phyloP scores from a whole-genome alignment of 2,113 vertebrate genomes.

The Corythornis cristatus region DNA sequence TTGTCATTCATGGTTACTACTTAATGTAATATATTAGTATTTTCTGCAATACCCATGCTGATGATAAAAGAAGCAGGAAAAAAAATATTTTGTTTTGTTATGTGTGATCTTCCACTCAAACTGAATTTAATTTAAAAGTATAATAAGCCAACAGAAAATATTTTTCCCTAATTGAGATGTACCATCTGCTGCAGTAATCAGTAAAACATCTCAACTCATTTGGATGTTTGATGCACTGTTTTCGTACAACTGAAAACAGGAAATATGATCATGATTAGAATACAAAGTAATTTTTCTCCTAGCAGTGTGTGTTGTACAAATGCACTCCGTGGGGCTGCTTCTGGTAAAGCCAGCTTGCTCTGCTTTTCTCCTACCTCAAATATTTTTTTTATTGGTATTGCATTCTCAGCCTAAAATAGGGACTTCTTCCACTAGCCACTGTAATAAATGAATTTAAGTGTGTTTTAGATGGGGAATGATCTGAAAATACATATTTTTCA shows the following conservation, averaged over 20 bases:
- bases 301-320: not conserved
- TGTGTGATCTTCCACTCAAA: conserved; percentile 60
- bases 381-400: not conserved
- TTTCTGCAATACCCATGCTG: not conserved
- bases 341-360: not conserved
- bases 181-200: conserved; percentile 69
- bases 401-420: not conserved
- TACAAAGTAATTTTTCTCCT: conserved; percentile 32
- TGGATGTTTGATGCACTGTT: conserved; percentile 57
- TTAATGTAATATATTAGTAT: not conserved
- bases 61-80: conserved; percentile 22
- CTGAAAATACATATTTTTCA: not conserved
- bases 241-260: conserved; percentile 48
- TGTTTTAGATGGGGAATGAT: not conserved
- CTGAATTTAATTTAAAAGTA: conserved; percentile 63
- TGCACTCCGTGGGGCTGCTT: not conserved
- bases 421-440: not conserved
- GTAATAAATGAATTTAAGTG: not conserved
- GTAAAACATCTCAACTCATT: conserved; percentile 62
- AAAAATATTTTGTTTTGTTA: conserved; percentile 33
- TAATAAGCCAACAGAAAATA: conserved; percentile 66
- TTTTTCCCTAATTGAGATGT: conserved; percentile 63
- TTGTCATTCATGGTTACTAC: not conserved
- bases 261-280: conserved; percentile 41
- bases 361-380: not conserved